These are phyloP conservation scores for Limenitis camilla DNA, from an alignment of 2,888 invertebrate genomes.

Conservation along the genomic window DNA sequence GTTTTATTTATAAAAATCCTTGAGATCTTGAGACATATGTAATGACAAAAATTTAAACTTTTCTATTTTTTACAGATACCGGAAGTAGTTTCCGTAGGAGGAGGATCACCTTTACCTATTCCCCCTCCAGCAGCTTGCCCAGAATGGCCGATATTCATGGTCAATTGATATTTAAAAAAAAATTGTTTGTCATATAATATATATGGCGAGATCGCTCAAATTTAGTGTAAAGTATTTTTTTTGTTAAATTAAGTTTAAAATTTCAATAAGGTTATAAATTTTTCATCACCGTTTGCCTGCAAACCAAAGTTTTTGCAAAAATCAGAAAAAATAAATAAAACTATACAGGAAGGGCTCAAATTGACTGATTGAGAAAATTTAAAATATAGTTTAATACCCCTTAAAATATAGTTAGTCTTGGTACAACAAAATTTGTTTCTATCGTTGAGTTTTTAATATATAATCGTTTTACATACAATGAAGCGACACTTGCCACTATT, in stretches of 20 bases:
- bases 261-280: neutral
- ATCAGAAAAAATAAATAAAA: neutral
- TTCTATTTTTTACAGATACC: slow-evolving; percentile 51
- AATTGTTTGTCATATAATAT: neutral
- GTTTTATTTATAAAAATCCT: too few species aligned
- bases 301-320: slow-evolving; percentile 8
- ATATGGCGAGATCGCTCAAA: slow-evolving; percentile 12
- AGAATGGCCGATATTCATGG: slow-evolving; percentile 69
- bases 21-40: too few species aligned
- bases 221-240: neutral
- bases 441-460: too few species aligned
- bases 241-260: neutral
- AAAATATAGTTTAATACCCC: neutral
- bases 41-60: too few species aligned
- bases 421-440: neutral
- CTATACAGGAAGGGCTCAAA: slow-evolving; percentile 1
- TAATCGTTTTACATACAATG: neutral
- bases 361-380: neutral
- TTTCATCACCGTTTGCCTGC: slow-evolving; percentile 3
- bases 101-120: slow-evolving; percentile 63
- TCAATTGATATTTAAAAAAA: slow-evolving; percentile 39
- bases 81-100: slow-evolving; percentile 62
- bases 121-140: slow-evolving; percentile 63
- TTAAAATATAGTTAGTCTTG: too few species aligned
- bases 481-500: slow-evolving; percentile 16